A percentile compares a stretch with the other conserved stretches of the same genome.
Conservation (phyloP, 2,113 vertebrate species). For the Laticauda colubrina region DNA sequence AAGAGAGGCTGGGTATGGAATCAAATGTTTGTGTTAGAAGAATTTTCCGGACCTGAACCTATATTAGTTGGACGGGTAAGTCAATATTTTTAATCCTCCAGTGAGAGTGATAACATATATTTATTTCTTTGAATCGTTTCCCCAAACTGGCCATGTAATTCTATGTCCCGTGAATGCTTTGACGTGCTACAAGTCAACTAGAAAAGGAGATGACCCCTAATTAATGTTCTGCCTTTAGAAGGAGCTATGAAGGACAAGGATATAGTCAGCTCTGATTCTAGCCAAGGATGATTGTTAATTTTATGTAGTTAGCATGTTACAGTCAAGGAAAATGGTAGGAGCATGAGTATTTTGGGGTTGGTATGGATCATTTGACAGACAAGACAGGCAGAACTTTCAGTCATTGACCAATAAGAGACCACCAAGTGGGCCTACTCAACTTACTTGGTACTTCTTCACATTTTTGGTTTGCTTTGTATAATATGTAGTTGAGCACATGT, state of each 20-base stretch:
- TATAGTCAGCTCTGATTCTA: not conserved
- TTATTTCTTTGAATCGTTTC: not conserved
- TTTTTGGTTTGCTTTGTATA: not conserved
- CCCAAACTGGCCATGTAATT: not conserved
- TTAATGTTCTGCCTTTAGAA: not conserved
- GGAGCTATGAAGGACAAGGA: not conserved
- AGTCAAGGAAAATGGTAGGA: not conserved
- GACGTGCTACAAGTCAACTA: not conserved
- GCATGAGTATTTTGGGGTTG: not conserved
- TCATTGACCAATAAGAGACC: not conserved
- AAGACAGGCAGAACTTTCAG: not conserved
- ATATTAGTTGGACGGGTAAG: constrained; percentile 99
- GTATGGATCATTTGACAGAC: not conserved
- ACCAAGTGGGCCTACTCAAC: not conserved
- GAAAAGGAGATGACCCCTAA: not conserved
- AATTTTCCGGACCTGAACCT: constrained; percentile 99
- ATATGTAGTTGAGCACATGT: not conserved
- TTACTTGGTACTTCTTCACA: not conserved
- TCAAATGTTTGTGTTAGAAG: constrained; percentile 99
- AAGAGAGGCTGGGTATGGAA: constrained; percentile 99
- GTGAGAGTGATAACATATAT: not conserved
- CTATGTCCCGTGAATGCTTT: not conserved
- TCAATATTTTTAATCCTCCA: constrained; percentile 35
- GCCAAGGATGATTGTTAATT: not conserved
- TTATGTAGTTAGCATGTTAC: not conserved